Evolutionary conservation across 2,888 invertebrate species (phyloP).

Genomic region (Ganaspis brasiliensis): DNA sequence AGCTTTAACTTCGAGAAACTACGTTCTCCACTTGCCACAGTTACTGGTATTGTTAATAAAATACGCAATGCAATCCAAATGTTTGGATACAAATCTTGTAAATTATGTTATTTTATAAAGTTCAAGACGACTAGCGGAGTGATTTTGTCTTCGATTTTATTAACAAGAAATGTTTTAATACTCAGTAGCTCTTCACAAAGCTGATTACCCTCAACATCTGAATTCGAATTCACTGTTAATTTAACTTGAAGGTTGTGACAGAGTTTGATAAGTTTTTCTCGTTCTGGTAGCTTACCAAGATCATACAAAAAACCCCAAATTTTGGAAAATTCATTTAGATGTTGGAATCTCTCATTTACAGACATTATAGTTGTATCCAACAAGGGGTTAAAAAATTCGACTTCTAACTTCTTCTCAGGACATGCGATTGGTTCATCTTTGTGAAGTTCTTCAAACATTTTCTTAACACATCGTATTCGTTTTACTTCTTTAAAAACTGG

Average conservation of each 20-base stretch:
- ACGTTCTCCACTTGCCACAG: slow-evolving; percentile 58
- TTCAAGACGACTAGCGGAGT: slow-evolving; percentile 30
- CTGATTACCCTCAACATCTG: slow-evolving; percentile 54
- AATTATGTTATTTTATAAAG: slow-evolving; percentile 41
- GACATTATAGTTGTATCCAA: slow-evolving; percentile 4
- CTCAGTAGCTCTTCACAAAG: slow-evolving; percentile 49
- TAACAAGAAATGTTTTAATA: slow-evolving; percentile 7
- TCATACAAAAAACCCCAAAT: slow-evolving; percentile 54
- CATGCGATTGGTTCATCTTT: slow-evolving; percentile 61
- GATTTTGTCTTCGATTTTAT: slow-evolving; percentile 9
- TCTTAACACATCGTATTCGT: slow-evolving; percentile 63
- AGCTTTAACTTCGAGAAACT: slow-evolving; percentile 59
- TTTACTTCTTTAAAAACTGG: slow-evolving; percentile 65
- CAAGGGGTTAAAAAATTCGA: slow-evolving; percentile 56
- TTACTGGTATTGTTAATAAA: slow-evolving; percentile 57
- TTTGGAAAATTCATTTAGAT: no score
- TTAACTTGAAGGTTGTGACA: slow-evolving; percentile 53
- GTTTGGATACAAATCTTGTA: no score
- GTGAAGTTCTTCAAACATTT: slow-evolving; percentile 65
- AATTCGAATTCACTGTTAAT: slow-evolving; percentile 51
- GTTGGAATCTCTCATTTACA: slow-evolving; percentile 11
- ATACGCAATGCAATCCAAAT: slow-evolving; percentile 53
- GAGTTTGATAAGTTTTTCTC: slow-evolving; percentile 19
- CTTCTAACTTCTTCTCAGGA: slow-evolving; percentile 34
- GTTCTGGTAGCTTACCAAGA: slow-evolving; percentile 48